phyloP scores from a whole-genome alignment of 1,140 invertebrate species.

The Drosophila sproati region DNA sequence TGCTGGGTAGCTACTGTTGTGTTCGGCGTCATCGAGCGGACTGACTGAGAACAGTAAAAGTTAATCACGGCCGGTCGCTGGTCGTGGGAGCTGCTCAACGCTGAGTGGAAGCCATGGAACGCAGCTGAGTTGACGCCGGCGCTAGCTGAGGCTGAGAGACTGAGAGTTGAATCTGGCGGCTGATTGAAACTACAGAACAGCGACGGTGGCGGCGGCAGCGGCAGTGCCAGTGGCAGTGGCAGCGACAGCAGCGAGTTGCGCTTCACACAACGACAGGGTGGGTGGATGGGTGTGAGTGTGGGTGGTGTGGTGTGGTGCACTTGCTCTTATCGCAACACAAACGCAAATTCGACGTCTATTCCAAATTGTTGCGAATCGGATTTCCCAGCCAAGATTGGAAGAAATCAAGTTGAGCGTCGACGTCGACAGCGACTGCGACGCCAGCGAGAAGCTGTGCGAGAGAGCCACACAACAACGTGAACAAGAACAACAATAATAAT shows the following conservation, averaged over 20 bases:
- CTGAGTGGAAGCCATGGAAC: conserved; percentile 61
- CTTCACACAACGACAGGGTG: not conserved
- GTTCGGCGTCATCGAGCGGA: conserved; percentile 82
- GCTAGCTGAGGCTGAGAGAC: conserved; percentile 45
- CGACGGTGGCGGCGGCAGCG: conserved; percentile 24
- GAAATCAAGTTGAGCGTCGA: conserved; percentile 69
- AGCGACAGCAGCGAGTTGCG: not conserved
- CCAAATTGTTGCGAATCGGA: conserved; percentile 76
- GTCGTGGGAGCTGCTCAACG: conserved; percentile 4
- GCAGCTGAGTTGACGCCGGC: conserved; percentile 60
- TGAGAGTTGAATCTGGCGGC: conserved; percentile 59
- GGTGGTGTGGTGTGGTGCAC: not conserved
- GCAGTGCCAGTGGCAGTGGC: conserved; percentile 18
- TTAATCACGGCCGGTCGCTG: conserved; percentile 77
- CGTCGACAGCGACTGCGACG: conserved; percentile 37
- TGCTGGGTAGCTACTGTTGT: conserved; percentile 66
- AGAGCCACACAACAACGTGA: conserved; percentile 15
- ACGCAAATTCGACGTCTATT: conserved; percentile 50
- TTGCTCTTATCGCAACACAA: conserved; percentile 38
- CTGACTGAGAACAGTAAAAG: conserved; percentile 82
- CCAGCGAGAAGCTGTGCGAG: conserved; percentile 37
- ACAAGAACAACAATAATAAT: not conserved
- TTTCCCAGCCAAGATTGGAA: conserved; percentile 73
- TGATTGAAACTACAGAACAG: conserved; percentile 44
- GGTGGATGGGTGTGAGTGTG: not conserved